These are phyloP conservation scores for Drosophila prosaltans DNA, from an alignment of 1,140 invertebrate species.

Conservation along the genomic window DNA sequence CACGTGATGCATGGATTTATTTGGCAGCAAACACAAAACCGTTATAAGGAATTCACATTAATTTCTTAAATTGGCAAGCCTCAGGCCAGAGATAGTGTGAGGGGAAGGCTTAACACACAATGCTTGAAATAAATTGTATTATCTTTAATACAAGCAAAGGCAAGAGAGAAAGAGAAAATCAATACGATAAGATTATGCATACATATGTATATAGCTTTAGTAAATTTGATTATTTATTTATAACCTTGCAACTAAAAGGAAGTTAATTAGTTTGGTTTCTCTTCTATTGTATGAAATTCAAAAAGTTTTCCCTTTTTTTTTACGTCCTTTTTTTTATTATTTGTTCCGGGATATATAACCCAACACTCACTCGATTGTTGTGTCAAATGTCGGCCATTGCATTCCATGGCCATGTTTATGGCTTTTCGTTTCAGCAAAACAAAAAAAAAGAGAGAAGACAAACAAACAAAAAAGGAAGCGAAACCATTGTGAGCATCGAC, in stretches of 20 bases:
- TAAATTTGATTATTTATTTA: neutral
- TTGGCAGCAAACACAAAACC: slow-evolving; percentile 41
- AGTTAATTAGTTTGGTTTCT: slow-evolving; percentile 9
- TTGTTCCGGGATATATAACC: neutral
- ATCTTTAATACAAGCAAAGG: too few relatives aligned
- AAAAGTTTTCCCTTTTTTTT: neutral
- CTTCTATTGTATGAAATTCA: neutral
- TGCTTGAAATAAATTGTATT: neutral
- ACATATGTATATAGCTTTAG: neutral
- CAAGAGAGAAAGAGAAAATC: slow-evolving; percentile 2
- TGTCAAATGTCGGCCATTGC: slow-evolving; percentile 10
- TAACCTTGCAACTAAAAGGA: neutral
- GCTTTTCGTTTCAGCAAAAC: slow-evolving; percentile 29
- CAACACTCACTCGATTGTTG: slow-evolving; percentile 7
- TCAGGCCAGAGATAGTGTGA: neutral
- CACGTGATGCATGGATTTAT: slow-evolving; percentile 67
- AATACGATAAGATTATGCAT: neutral
- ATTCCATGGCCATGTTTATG: slow-evolving; percentile 47
- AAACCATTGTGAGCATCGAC: slow-evolving; percentile 64
- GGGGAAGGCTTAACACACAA: neutral
- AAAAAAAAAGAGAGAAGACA: neutral
- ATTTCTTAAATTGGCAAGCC: slow-evolving; percentile 71
- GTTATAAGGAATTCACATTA: slow-evolving; percentile 65
- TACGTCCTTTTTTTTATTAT: neutral
- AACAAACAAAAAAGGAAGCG: neutral